Evolutionary conservation across 2,888 invertebrate species (phyloP).

Genomic region (Chymomyza fuscimana): DNA sequence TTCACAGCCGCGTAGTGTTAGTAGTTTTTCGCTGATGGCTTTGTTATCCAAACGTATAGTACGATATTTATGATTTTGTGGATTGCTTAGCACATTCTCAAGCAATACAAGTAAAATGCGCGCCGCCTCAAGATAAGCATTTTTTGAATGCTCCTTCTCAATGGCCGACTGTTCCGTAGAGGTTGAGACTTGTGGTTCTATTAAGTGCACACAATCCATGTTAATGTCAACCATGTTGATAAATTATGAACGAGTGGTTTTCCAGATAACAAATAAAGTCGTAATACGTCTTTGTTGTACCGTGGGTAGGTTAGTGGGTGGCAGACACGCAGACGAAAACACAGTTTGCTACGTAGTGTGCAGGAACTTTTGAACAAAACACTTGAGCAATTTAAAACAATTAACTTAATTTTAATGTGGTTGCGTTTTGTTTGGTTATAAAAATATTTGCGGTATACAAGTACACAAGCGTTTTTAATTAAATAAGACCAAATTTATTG

Average conservation of each 20-base stretch:
- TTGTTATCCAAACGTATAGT: slow-evolving; percentile 77
- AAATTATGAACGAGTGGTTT: slow-evolving; percentile 6
- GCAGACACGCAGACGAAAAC: slow-evolving; percentile 19
- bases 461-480: neutral
- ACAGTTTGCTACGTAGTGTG: neutral
- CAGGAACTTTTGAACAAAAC: neutral
- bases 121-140: slow-evolving; percentile 76
- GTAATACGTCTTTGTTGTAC: slow-evolving; percentile 14
- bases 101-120: slow-evolving; percentile 76
- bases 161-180: slow-evolving; percentile 17
- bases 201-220: slow-evolving; percentile 60
- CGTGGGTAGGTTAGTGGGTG: slow-evolving; percentile 22
- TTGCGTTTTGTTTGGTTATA: neutral
- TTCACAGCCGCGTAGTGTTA: slow-evolving; percentile 71
- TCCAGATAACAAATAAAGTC: slow-evolving; percentile 35
- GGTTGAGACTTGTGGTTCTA: slow-evolving; percentile 50
- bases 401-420: neutral
- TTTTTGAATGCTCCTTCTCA: slow-evolving; percentile 59
- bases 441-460: neutral
- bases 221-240: slow-evolving; percentile 64
- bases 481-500: neutral
- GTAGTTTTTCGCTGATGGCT: slow-evolving; percentile 77
- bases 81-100: slow-evolving; percentile 78
- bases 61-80: slow-evolving; percentile 77
- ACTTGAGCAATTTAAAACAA: slow-evolving; percentile 9